Evolutionary conservation across 2,113 vertebrate species (phyloP).

Genomic region (Dasyornis broadbenti): DNA sequence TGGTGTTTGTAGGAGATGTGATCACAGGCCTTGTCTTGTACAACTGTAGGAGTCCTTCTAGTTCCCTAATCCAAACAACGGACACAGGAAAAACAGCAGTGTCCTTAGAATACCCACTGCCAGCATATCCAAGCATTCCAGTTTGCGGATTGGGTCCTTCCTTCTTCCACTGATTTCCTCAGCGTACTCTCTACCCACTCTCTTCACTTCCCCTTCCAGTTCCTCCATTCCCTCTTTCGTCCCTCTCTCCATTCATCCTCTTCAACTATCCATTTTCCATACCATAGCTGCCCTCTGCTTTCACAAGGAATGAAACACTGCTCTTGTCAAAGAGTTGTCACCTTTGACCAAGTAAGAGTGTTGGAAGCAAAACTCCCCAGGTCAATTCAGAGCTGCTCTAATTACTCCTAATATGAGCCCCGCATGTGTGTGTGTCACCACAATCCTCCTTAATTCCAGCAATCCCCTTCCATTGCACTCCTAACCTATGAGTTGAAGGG

Average conservation of each 20-base stretch:
- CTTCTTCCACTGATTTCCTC: not conserved
- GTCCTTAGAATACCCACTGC: not conserved
- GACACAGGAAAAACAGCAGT: not conserved
- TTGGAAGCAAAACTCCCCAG: not conserved
- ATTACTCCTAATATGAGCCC: not conserved
- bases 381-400: not conserved
- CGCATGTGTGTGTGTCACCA: accelerated
- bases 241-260: not conserved
- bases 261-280: not conserved
- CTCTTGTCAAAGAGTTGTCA: not conserved
- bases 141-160: not conserved
- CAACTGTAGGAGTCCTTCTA: not conserved
- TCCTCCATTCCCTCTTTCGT: not conserved
- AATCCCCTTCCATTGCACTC: too few species aligned
- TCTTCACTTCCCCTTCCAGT: not conserved
- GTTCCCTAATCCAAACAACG: not conserved
- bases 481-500: not conserved
- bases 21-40: not conserved
- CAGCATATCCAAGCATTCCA: not conserved
- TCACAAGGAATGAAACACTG: not conserved
- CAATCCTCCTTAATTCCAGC: not conserved
- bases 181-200: accelerated
- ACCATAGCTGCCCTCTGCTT: not conserved
- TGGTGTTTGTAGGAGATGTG: not conserved
- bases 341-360: not conserved